Conservation (phyloP, 2,797 vertebrate genomes). For the Acrocephalus scirpaceus region DNA sequence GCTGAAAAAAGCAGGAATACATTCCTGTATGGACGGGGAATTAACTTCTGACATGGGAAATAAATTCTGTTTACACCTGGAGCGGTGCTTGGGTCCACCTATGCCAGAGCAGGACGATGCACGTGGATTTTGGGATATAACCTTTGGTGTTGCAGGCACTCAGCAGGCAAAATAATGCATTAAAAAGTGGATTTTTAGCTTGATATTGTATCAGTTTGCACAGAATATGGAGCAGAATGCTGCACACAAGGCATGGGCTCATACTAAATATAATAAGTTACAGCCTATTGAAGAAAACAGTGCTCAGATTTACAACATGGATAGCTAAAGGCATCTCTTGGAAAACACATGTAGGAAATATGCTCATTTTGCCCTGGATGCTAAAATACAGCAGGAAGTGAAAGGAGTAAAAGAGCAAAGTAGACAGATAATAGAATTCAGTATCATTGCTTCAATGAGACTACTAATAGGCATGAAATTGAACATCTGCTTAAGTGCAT, state of each 20-base stretch:
- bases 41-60: neutral
- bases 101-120: neutral
- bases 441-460: neutral
- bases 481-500: conserved; percentile 56
- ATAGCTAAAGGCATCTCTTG: neutral
- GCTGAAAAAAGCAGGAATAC: neutral
- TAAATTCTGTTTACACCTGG: neutral
- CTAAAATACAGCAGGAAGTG: neutral
- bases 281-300: neutral
- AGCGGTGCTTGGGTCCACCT: accelerated
- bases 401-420: neutral
- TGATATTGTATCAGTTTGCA: neutral
- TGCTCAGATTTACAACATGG: neutral
- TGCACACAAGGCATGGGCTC: neutral
- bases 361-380: neutral
- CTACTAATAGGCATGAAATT: conserved; percentile 45
- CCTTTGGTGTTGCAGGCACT: neutral
- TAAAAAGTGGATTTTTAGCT: neutral
- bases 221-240: neutral
- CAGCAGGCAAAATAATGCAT: neutral
- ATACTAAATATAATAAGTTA: neutral
- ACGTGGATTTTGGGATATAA: neutral
- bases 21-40: neutral
- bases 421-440: conserved; percentile 30
- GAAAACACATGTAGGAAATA: neutral